phyloP scores from a whole-genome alignment of 2,888 invertebrate species.

The Norana najaformis region DNA sequence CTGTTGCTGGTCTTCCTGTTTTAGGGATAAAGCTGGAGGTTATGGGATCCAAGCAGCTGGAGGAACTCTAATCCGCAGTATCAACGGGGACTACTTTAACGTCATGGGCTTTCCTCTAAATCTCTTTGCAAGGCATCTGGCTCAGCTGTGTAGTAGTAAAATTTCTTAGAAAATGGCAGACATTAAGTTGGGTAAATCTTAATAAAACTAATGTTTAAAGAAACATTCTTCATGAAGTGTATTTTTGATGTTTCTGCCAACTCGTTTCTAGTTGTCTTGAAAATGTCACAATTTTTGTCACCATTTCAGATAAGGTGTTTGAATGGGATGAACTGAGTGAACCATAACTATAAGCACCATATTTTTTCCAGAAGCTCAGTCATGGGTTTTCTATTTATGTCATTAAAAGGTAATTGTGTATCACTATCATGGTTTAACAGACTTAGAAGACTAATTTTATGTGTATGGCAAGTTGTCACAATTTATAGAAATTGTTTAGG shows the following conservation, averaged over 20 bases:
- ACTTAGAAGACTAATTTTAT: too few relatives aligned
- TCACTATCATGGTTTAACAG: too few relatives aligned
- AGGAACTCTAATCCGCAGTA: constrained; percentile 78
- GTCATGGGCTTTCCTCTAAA: constrained; percentile 85
- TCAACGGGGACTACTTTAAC: constrained; percentile 83
- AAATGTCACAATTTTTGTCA: background rate
- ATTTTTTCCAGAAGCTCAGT: background rate
- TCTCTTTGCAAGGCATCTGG: constrained; percentile 39
- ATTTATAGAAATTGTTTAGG: too few relatives aligned
- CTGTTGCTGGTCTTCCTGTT: constrained; percentile 35
- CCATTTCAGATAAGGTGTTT: background rate
- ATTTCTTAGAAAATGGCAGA: background rate
- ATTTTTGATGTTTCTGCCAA: background rate
- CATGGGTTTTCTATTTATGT: too few relatives aligned
- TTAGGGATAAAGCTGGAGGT: constrained; percentile 75
- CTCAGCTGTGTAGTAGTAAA: constrained; percentile 23
- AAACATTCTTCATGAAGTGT: background rate
- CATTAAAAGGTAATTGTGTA: too few relatives aligned
- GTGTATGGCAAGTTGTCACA: too few relatives aligned
- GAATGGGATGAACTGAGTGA: background rate
- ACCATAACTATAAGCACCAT: background rate
- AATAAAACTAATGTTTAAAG: background rate
- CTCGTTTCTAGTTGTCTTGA: background rate
- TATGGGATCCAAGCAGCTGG: constrained; percentile 87
- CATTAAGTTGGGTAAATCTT: background rate